Evolutionary conservation across 2,113 vertebrate genomes (phyloP), one percentile per base, ranked within the genome.

Genomic region (Pluvianellus socialis): DNA sequence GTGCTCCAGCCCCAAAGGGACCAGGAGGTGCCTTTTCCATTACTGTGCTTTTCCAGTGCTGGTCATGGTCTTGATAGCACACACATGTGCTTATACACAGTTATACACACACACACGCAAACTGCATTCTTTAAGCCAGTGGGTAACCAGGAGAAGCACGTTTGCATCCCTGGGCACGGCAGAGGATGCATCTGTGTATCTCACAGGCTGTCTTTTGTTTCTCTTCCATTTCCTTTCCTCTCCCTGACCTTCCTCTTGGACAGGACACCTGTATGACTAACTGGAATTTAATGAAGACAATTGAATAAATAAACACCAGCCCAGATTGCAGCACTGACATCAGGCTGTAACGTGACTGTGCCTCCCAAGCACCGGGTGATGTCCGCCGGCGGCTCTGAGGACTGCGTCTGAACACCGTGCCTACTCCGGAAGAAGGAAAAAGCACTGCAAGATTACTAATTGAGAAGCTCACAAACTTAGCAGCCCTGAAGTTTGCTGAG

Each of bases 181-280:
- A 67, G 79, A 92, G 94, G 91, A 87, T 47, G 4, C 52, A 81
- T 72, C 84, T 91, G 87, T 32, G 18, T 14, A 59, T 65, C 70
- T 68, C 81, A 4, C 33, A 56, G 66, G 56, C 87, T 88, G 58
- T 27, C 58, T 44, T 90, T 13, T 50, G 52, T 63, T 94, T 83
- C 83, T 77, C 68, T 75, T 44, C 3, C 52, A 35, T 61, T 96
- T 92, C 94, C 77, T 92, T 30, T 70, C 89, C 87, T 92, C 84
- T 89, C 70, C 80, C 76, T 82, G 93, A 81, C 84, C 86, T 96
- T 96, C 91, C 91, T 49, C 65, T 91, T 65, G 82, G 67, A 67
- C n/a, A 84, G 77, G 90, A 95, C 88, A 86, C 92, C 62, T 92
- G 85, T 68, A 40, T 77, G 72, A 92, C 61, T 82, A 90, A 85